Evolutionary conservation across 2,113 vertebrate genomes (phyloP), one percentile per base, ranked within the genome.

Genomic region (Cepphus grylle): DNA sequence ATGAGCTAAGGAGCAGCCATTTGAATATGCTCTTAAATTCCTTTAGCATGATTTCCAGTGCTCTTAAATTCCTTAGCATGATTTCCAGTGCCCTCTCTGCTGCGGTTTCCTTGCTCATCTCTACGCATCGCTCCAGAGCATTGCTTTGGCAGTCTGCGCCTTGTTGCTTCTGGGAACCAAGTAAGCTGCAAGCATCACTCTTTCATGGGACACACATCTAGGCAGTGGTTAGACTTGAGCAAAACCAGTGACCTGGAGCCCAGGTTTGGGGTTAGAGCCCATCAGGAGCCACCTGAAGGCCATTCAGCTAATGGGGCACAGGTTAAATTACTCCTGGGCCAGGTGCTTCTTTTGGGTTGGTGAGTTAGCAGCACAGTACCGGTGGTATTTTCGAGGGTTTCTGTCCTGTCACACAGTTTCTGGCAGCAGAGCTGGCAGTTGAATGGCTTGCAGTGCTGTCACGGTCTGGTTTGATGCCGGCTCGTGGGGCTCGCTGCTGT

Each of bases 401-500:
- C 20, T 43, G 32, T 56, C 22, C 32, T 19, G 2, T 9, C 22
- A 6, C 4, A 22, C 14, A 11, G 50, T 20, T 58, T 6, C 14
- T n/a, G 58, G 38, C 30, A 27, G 45, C 52, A n/a, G 43, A 45
- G 52, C 52, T 67, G 74, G 6, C 27, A 9, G 22, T 1, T 18
- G 17, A 22, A 15, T 6, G 26, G 36, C 11, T 67, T 10, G 32
- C 30, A 26, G 59, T 1, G 4, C 7, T 27, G 50, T 34, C 36
- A 3, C 1, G 4, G 16, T 16, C 42, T 2, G 5, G 12, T 27
- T 27, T 23, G 43, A 59, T 29, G 11, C 26, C 0, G 1, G 45
- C 38, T 9, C 2, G 0, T 12, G 34, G 19, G 23, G 7, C 17
- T 38, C 4, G 0, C 34, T 13, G 47, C n/a, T n/a, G 38, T 52